Evolutionary conservation across 2,888 invertebrate species (phyloP).

Genomic region (Pseudococcus viburni): DNA sequence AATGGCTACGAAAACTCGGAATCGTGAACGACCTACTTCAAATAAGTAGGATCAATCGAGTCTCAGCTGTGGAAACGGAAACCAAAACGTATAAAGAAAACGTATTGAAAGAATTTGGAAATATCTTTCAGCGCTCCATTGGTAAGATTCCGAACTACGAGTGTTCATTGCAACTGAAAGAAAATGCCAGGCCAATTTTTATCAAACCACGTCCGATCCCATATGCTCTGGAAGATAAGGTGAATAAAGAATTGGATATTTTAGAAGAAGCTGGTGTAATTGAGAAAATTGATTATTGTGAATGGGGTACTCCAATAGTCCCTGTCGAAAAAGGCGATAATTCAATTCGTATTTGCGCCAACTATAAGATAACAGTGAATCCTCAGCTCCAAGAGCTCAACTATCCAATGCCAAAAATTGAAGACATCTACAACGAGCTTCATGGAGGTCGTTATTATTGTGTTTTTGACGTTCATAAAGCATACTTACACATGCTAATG

Average conservation of each 20-base stretch:
- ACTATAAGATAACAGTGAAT: constrained; percentile 68
- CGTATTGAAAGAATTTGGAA: too few relatives aligned
- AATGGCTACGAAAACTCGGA: not conserved
- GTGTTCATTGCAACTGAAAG: not conserved
- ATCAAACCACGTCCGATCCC: constrained; percentile 67
- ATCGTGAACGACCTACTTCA: not conserved
- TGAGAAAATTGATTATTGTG: constrained; percentile 59
- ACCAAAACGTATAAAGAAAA: too few relatives aligned
- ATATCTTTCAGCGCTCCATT: too few relatives aligned
- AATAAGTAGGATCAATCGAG: not conserved
- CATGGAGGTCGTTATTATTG: constrained; percentile 56
- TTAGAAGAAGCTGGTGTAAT: constrained; percentile 66
- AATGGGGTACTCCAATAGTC: constrained; percentile 67
- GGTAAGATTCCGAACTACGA: not conserved
- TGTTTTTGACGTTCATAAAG: constrained; percentile 65
- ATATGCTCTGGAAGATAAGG: constrained; percentile 60
- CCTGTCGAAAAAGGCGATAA: constrained; percentile 63
- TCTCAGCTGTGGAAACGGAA: not conserved
- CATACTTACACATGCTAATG: constrained; percentile 64
- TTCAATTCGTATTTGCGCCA: constrained; percentile 66
- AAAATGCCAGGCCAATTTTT: constrained; percentile 65
- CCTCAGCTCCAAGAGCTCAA: constrained; percentile 59
- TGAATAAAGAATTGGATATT: constrained; percentile 67
- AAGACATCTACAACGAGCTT: not conserved
- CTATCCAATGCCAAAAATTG: constrained; percentile 67